A percentile compares a stretch with the other conserved stretches of the same genome.
Conservation (phyloP, 2,888 invertebrate species). For the Polymixis lichenea region DNA sequence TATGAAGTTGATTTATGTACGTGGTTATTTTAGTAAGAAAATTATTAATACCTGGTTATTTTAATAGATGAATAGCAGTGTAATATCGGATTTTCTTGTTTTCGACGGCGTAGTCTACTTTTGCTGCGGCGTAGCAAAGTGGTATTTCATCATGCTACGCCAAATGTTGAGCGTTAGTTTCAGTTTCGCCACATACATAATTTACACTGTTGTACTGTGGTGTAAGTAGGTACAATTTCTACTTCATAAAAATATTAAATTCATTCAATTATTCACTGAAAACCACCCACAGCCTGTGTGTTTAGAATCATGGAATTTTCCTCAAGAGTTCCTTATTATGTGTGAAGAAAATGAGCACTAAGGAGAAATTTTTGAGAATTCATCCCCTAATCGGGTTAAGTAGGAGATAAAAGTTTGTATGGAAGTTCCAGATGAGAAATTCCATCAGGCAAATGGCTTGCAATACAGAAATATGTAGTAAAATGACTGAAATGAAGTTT, state of each 20-base stretch:
- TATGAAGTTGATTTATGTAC: constrained; percentile 61
- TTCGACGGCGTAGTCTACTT: background rate
- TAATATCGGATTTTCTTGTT: background rate
- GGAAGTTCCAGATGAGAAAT: background rate
- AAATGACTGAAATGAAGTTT: constrained; percentile 8
- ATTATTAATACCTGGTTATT: constrained; percentile 16
- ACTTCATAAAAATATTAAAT: background rate
- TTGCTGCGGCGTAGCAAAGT: constrained; percentile 29
- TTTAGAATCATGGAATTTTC: background rate
- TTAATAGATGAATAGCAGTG: background rate
- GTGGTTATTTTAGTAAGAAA: constrained; percentile 17
- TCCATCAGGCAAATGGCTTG: background rate
- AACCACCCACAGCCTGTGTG: background rate
- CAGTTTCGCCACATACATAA: background rate
- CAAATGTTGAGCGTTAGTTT: constrained; percentile 2
- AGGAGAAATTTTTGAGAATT: no score
- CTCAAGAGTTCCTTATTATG: background rate
- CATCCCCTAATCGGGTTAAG: no score
- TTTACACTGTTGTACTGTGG: background rate
- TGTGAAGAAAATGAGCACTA: background rate
- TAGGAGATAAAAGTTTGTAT: background rate
- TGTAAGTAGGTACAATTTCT: background rate
- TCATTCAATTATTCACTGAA: background rate
- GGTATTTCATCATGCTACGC: constrained; percentile 16
- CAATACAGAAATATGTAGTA: background rate